Base-by-base conservation (phyloP, 2,113 vertebrate species). In the Camelus dromedarius region DNA sequence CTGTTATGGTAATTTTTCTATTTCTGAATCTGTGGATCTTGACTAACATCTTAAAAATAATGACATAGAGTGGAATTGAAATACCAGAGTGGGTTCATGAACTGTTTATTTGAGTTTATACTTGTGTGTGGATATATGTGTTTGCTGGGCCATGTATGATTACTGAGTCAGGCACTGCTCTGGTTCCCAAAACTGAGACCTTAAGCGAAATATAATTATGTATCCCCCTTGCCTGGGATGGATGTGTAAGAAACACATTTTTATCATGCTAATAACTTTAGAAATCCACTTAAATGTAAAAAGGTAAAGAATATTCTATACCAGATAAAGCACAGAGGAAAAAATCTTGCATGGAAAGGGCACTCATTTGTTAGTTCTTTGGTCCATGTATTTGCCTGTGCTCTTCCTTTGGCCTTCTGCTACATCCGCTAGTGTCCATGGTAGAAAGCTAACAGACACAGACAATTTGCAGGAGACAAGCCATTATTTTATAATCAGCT, bases 21-120 rank as follows among this genome's bases (percentile, higher is more conserved):
- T 54, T 77, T 96, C 77, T 90, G 62, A 96, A 32, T 93, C 54
- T 64, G 58, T 58, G 48, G 72, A 38, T 50, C 67, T 64, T 95
- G 82, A 79, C 79, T 32, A 93, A 72, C 38, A 20, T 90, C 58
- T 85, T 50, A 58, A 80, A 96, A 90, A n/a, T n/a, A 46, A 70
- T 62, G 52, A 64, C 13, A 35, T 12, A 89, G 56, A 66, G 50
- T 50, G 50, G 73, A 80, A 86, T 58, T 67, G 42, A 96, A 80
- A 66, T 93, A 72, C 1, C 56, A 79, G 48, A 16, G 35, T 73
- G 26, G 58, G 66, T 93, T 90, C 19, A 8, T 50, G 73, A 64
- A 80, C 48, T 48, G 42, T 42, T 38, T 91, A 58, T 85, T 94
- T 75, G 19, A 42, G 95, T 88, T 88, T 67, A 60, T 73, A 56